These are phyloP conservation scores for Leptura quadrifasciata DNA, from an alignment of 2,888 invertebrate species.

Conservation along the genomic window DNA sequence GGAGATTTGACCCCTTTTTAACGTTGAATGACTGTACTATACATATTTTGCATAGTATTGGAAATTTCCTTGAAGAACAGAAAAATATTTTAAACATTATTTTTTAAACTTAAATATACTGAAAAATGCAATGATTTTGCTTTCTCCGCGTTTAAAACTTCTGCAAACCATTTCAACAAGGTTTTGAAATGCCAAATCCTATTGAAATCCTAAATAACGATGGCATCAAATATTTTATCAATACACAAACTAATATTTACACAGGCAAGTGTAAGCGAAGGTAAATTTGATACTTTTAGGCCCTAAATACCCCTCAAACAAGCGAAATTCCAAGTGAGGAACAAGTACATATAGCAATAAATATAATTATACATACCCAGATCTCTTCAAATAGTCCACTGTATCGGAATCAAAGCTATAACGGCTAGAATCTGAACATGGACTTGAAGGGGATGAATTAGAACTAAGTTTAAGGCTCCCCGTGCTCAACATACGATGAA, in stretches of 20 bases:
- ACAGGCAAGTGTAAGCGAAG: not conserved
- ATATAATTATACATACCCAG: slow-evolving; percentile 44
- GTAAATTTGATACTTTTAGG: not conserved
- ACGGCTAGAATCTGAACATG: slow-evolving; percentile 44
- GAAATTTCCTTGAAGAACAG: too few species aligned
- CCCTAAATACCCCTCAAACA: not conserved
- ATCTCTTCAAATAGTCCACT: slow-evolving; percentile 48
- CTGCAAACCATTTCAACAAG: too few species aligned
- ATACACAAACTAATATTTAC: not conserved
- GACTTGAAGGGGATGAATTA: slow-evolving; percentile 46
- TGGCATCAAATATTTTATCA: too few species aligned
- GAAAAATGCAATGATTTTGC: too few species aligned
- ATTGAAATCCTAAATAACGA: too few species aligned
- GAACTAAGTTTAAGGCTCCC: slow-evolving; percentile 59
- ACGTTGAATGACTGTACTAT: too few species aligned
- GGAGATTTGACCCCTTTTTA: too few species aligned
- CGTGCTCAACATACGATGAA: slow-evolving; percentile 63
- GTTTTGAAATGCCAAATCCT: too few species aligned
- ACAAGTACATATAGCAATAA: not conserved
- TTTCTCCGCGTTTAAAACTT: too few species aligned
- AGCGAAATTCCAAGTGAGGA: not conserved
- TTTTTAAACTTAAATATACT: too few species aligned
- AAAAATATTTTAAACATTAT: too few species aligned
- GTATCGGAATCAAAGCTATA: slow-evolving; percentile 54
- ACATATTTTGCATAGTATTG: too few species aligned